A percentile compares a stretch with the other conserved stretches of the same genome.
These are phyloP conservation scores for Lapara coniferarum DNA, from an alignment of 2,888 invertebrate species.

Conservation along the genomic window DNA sequence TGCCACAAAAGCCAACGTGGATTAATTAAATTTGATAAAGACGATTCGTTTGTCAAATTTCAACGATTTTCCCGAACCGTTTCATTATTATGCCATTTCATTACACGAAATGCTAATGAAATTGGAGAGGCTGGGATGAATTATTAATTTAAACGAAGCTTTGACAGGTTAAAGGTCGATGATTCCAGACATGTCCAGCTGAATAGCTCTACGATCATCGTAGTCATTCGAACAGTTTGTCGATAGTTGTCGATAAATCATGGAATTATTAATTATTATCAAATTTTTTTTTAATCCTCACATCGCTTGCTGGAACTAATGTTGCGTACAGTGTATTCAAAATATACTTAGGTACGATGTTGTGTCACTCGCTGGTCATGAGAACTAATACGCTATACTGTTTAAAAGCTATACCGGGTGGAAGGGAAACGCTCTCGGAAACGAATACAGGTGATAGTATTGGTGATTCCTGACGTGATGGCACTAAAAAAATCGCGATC, in stretches of 20 bases:
- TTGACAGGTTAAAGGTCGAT: slow-evolving; percentile 22
- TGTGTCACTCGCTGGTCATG: no score
- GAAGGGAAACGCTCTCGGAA: no score
- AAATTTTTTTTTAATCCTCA: background rate
- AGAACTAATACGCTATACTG: no score
- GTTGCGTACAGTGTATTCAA: background rate
- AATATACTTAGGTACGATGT: background rate
- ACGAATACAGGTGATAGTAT: no score
- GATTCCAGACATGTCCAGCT: slow-evolving; percentile 13
- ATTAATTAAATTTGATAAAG: slow-evolving; percentile 23
- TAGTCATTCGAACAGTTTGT: slow-evolving; percentile 5
- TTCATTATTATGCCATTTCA: slow-evolving; percentile 24
- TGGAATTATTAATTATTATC: background rate
- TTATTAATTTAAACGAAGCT: slow-evolving; percentile 20
- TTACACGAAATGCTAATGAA: slow-evolving; percentile 18
- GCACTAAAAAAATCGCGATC: no score
- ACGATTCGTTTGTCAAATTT: slow-evolving; percentile 11
- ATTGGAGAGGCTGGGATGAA: slow-evolving; percentile 17
- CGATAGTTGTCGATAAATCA: slow-evolving; percentile 13
- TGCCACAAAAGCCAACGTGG: background rate
- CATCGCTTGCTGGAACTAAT: no score
- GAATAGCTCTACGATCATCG: slow-evolving; percentile 2
- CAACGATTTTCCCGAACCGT: slow-evolving; percentile 9
- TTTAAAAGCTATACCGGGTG: no score
- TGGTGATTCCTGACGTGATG: no score